Percentiles rank a stretch among this genome's conserved stretches.
Conservation (phyloP, 1,140 invertebrate genomes). For the Gryllus bimaculatus region DNA sequence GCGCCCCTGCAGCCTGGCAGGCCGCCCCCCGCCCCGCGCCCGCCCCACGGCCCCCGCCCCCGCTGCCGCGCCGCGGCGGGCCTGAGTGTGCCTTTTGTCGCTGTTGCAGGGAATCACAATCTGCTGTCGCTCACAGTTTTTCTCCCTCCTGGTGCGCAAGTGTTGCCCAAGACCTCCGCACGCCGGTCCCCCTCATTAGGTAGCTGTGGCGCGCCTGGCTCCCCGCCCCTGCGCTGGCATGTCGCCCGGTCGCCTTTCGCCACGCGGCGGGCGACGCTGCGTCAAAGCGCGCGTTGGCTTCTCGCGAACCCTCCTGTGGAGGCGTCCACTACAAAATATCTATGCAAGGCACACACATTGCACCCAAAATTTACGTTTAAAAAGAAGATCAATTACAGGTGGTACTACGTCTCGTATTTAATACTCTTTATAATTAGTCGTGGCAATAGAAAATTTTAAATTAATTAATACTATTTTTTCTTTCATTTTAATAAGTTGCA, state of each 20-base stretch:
- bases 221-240: conserved; percentile 6
- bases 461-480: too few relatives aligned
- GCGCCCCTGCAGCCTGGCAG: neutral
- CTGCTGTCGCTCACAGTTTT: conserved; percentile 98
- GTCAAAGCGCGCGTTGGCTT: neutral
- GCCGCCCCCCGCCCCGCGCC: too few relatives aligned
- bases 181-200: conserved; percentile 94
- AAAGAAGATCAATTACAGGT: too few relatives aligned
- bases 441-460: too few relatives aligned
- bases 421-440: too few relatives aligned
- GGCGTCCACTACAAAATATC: neutral
- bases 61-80: neutral
- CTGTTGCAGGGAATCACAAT: conserved; percentile 95
- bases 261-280: neutral
- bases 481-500: too few relatives aligned
- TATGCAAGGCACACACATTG: too few relatives aligned
- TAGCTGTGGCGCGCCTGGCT: conserved; percentile 31
- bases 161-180: conserved; percentile 96
- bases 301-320: too few relatives aligned
- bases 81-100: conserved; percentile 29
- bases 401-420: too few relatives aligned
- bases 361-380: too few relatives aligned
- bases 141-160: conserved; percentile 95
- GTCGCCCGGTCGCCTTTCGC: neutral
- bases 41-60: neutral